phyloP scores from a whole-genome alignment of 2,113 vertebrate genomes.

The Catharus minimus region DNA sequence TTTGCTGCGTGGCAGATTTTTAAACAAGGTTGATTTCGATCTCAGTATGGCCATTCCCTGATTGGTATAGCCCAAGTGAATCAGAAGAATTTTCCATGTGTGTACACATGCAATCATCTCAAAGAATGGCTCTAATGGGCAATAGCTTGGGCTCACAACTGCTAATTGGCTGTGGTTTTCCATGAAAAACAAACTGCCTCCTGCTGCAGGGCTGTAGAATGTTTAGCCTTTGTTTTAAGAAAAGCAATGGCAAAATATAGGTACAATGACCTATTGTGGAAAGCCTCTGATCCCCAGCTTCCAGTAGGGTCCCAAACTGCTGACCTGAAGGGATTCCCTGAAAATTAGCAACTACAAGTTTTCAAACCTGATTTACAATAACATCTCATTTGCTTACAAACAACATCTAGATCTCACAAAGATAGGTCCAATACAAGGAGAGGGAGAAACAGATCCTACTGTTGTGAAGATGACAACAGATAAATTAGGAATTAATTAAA shows the following conservation, averaged over 20 bases:
- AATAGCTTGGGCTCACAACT: conserved; percentile 15
- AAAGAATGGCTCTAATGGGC: conserved; percentile 4
- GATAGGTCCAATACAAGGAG: neutral
- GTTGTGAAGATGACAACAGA: neutral
- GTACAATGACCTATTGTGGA: neutral
- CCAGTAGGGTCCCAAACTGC: neutral
- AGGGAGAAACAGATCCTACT: neutral
- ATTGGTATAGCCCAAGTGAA: neutral
- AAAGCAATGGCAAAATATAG: neutral
- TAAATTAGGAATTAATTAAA: neutral
- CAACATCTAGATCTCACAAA: neutral
- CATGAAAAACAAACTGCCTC: conserved; percentile 1
- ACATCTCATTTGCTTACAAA: neutral
- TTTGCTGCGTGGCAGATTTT: neutral
- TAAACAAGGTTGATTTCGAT: neutral
- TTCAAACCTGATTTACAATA: neutral
- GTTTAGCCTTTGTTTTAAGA: neutral
- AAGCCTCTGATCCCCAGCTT: neutral
- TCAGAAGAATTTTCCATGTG: neutral
- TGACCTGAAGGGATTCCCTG: neutral
- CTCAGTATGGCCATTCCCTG: neutral
- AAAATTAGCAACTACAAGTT: neutral
- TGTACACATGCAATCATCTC: neutral
- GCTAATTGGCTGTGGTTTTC: conserved; percentile 18
- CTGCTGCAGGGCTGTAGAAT: neutral